Evolutionary conservation across 1,140 invertebrate species (phyloP).

Genomic region (Steinernema khuongi): DNA sequence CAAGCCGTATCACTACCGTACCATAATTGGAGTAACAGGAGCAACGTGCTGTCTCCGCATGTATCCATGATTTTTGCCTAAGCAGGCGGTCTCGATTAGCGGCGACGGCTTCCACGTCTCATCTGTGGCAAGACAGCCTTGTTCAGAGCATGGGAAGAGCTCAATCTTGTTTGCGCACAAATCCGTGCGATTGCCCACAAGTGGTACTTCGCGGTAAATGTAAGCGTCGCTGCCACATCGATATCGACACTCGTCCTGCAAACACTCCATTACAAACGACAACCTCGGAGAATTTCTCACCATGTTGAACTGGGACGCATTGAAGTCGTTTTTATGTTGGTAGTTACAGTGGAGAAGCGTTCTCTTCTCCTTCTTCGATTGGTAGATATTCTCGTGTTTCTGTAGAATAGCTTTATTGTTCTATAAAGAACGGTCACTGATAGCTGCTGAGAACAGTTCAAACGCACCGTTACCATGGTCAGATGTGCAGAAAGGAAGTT

Average conservation of each 20-base stretch:
- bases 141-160: neutral
- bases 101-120: neutral
- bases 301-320: too few species aligned
- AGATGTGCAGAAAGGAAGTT: neutral
- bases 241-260: neutral
- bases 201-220: neutral
- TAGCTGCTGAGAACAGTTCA: neutral
- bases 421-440: neutral
- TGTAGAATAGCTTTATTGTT: neutral
- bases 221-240: neutral
- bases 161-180: neutral
- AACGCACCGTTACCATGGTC: too few species aligned
- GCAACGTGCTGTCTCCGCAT: neutral
- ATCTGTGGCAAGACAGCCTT: neutral
- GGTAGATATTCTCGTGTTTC: neutral
- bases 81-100: neutral
- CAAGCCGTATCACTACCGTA: neutral
- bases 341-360: neutral
- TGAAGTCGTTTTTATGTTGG: neutral
- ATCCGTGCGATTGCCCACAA: neutral
- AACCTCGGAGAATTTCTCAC: neutral
- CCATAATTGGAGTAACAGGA: neutral
- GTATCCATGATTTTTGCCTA: neutral
- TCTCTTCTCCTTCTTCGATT: neutral
- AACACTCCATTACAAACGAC: neutral